Evolutionary conservation across 30 jellyfish, hydroid and myxozoan genomes (phyloP), one percentile per base, ranked within the genome.

Genomic region (Pelagia noctiluca): DNA sequence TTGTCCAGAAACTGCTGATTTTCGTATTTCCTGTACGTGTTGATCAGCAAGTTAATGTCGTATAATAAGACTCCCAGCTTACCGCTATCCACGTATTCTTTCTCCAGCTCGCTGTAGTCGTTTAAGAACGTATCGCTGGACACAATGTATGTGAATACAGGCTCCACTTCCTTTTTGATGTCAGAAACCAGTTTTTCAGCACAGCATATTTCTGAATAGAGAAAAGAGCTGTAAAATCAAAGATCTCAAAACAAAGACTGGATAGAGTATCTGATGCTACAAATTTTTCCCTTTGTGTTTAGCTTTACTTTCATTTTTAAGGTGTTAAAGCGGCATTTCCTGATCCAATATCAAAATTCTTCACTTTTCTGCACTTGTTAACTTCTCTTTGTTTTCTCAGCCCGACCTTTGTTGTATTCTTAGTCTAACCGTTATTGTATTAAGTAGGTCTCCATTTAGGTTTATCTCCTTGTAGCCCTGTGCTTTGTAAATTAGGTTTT

Each of bases 101-200:
- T 28, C 49, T 62, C 46, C 1, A 83, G 36, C 21, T 70, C 66
- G 16, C 3, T 61, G 35, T 50, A 83, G 30, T 72, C 82, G 29
- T 54, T 49, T 1, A 70, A 24, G 82, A 83, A 83, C 12, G 54
- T 71, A 11, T 57, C 29, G 30, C 75, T 19, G 74, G 86, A 72
- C 16, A 66, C 60, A 46, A 76, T 79, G 21, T 24, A 36, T 34
- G 80, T 76, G 64, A 83, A 83, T 24, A 23, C 64, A 23, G 61
- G 36, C 70, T 68, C 82, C 12, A 66, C 38, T 30, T 75, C 48
- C 35, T 57, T 64, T 38, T 83, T 83, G 74, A 83, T 19, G 31
- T 83, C 87, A 11, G n/a, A 34, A 21, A 83, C 70, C 54, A 83
- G 80, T 49, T 71, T 83, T 46, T 83, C 93, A 2, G 86, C 93